phyloP scores from a whole-genome alignment of 37 sponge, comb jelly and placozoan genomes.

The Cliona cf. orientalis region DNA sequence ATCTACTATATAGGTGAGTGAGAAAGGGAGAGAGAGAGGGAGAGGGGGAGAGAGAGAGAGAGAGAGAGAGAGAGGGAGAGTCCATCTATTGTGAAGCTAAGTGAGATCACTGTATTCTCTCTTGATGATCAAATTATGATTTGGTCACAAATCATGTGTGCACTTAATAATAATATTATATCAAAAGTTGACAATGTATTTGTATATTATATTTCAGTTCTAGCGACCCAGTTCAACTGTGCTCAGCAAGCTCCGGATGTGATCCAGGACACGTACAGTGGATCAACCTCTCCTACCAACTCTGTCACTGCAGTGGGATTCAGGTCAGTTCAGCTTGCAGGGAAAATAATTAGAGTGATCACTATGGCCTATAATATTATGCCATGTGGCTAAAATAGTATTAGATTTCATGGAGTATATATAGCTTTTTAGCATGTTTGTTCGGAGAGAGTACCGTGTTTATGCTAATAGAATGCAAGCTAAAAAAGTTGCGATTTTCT shows the following conservation, averaged over 20 bases:
- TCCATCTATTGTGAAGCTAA: neutral
- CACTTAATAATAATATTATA: neutral
- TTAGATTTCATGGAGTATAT: no score
- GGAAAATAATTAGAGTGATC: neutral
- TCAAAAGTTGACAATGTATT: no score
- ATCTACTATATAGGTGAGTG: conserved; percentile 72
- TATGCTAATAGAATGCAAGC: no score
- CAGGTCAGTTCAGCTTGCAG: conserved; percentile 28
- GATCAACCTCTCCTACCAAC: conserved; percentile 30
- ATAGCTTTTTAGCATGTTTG: neutral
- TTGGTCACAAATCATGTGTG: neutral
- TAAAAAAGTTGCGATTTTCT: no score
- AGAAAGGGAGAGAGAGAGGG: no score
- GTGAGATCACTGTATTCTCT: neutral
- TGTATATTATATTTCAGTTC: no score
- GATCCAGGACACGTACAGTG: conserved; percentile 49
- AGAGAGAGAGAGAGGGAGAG: neutral
- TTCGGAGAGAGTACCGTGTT: no score
- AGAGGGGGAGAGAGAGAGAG: no score
- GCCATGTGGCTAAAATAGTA: no score
- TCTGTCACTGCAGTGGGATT: conserved; percentile 69
- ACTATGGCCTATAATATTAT: neutral
- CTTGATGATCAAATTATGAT: neutral
- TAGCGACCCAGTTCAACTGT: conserved; percentile 53
- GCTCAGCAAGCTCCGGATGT: conserved; percentile 51